Conservation (phyloP, 2,888 invertebrate genomes). For the Hydroisotoma schaefferi region DNA sequence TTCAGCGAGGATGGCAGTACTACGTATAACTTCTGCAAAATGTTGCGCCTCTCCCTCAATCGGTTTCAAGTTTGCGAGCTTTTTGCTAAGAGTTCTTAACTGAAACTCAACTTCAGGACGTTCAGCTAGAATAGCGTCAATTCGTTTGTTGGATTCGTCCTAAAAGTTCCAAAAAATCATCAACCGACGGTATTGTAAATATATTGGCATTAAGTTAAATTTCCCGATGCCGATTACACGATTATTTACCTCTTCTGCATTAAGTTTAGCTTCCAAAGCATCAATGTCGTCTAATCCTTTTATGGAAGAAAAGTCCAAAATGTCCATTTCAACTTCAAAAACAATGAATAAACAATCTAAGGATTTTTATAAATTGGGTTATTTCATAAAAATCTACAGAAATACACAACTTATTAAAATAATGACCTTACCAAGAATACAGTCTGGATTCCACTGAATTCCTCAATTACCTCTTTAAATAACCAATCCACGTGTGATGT, state of each 20-base stretch:
- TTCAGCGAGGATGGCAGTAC: constrained; percentile 82
- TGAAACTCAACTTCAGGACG: constrained; percentile 75
- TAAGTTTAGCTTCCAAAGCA: constrained; percentile 29
- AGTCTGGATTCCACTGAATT: no score
- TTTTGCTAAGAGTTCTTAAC: constrained; percentile 73
- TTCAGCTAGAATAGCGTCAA: constrained; percentile 68
- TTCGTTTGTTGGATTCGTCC: constrained; percentile 66
- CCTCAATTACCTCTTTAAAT: no score
- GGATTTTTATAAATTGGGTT: no score
- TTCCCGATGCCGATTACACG: no score
- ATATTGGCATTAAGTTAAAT: no score
- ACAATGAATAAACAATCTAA: no score
- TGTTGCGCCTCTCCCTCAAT: constrained; percentile 75
- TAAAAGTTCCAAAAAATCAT: constrained; percentile 52
- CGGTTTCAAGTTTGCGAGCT: constrained; percentile 72
- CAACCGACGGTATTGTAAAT: no score
- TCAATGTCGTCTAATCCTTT: constrained; percentile 42
- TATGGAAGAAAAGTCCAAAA: constrained; percentile 34
- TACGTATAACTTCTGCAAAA: constrained; percentile 77
- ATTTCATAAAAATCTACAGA: no score
- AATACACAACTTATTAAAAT: no score
- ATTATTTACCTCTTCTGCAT: constrained; percentile 36
- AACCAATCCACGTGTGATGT: no score
- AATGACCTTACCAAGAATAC: no score
- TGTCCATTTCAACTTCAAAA: no score